Conservation (phyloP, 2,113 vertebrate species). For the Catharus bicknelli region DNA sequence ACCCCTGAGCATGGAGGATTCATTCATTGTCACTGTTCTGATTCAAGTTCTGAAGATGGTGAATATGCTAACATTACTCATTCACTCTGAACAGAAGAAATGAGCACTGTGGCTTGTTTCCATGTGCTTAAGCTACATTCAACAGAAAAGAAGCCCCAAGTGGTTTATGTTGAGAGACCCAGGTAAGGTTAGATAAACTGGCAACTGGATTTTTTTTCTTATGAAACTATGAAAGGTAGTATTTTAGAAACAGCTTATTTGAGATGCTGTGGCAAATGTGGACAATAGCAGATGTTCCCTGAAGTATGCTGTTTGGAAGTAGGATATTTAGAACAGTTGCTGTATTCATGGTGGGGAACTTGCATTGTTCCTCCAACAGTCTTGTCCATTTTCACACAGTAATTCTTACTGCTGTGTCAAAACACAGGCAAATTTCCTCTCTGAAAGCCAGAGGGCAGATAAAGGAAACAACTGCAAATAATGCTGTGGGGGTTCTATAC, state of each 20-base stretch:
- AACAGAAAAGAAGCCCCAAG: neutral
- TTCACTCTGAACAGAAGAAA: neutral
- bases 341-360: neutral
- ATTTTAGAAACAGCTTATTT: neutral
- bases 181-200: neutral
- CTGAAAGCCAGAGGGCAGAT: neutral
- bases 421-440: neutral
- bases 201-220: neutral
- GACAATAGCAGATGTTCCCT: neutral
- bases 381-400: neutral
- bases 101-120: neutral
- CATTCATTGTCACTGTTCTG: neutral
- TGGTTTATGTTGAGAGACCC: neutral
- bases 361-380: neutral
- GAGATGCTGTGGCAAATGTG: neutral
- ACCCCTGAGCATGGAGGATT: neutral
- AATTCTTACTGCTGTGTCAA: neutral
- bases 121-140: neutral
- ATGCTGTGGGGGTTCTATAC: neutral
- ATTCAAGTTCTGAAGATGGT: neutral
- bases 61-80: neutral
- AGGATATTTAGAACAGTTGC: neutral
- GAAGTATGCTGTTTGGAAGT: neutral
- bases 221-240: neutral
- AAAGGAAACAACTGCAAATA: neutral